phyloP scores from a whole-genome alignment of 2,888 invertebrate genomes.

The Arrhopalites spinosus region DNA sequence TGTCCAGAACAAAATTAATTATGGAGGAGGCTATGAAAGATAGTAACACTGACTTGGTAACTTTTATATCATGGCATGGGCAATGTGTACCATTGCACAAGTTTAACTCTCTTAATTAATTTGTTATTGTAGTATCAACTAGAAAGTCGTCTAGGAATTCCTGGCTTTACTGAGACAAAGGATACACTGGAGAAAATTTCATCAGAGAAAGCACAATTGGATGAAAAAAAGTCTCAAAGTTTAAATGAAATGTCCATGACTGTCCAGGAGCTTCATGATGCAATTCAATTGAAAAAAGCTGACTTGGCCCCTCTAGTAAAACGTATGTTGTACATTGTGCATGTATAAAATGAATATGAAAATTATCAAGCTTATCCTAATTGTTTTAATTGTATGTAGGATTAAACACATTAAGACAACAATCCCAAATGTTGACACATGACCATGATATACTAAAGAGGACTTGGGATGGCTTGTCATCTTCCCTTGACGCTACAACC shows the following conservation, averaged over 20 bases:
- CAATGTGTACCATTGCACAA: too few relatives aligned
- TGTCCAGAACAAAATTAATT: conserved; percentile 76
- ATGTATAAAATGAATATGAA: not conserved
- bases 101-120: not conserved
- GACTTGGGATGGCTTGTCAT: conserved; percentile 70
- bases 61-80: too few relatives aligned
- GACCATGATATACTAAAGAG: conserved; percentile 72
- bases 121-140: conserved; percentile 53
- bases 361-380: not conserved
- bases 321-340: conserved; percentile 52
- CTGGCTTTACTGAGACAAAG: conserved; percentile 64
- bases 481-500: conserved; percentile 64
- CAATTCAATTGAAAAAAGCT: conserved; percentile 66
- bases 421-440: conserved; percentile 68
- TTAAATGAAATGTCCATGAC: conserved; percentile 64
- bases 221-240: conserved; percentile 63
- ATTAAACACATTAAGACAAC: conserved; percentile 70
- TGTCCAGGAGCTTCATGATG: conserved; percentile 61
- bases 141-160: conserved; percentile 59
- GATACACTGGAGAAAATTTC: conserved; percentile 66
- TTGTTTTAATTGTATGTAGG: not conserved
- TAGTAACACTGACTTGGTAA: conserved; percentile 65
- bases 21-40: conserved; percentile 64
- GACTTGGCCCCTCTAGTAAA: conserved; percentile 65
- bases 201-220: conserved; percentile 62